Evolutionary conservation across 2,113 vertebrate species (phyloP).

Genomic region (Neodon shergylaensis): DNA sequence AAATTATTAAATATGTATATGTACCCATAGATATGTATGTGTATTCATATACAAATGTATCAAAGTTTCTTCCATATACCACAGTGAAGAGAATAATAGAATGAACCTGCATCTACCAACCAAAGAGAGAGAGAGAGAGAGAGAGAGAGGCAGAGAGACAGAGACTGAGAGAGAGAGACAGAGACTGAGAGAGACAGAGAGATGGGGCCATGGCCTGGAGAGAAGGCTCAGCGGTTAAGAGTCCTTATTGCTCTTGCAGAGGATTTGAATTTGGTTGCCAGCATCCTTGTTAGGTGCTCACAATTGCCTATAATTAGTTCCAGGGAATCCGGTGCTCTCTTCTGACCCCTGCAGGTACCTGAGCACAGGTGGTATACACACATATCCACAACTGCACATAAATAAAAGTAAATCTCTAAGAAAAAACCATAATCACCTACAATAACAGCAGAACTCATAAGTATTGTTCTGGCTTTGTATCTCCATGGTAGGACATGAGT

Average conservation of each 20-base stretch:
- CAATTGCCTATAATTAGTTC: not conserved
- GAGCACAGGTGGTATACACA: not conserved
- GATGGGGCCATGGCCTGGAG: not conserved
- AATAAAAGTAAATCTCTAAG: not conserved
- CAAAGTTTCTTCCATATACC: not conserved
- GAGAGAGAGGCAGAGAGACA: too few relatives aligned
- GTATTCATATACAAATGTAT: not conserved
- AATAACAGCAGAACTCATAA: not conserved
- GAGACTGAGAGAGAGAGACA: too few relatives aligned
- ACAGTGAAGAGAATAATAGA: not conserved
- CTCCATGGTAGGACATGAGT: not conserved
- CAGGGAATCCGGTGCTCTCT: not conserved
- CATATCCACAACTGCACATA: not conserved
- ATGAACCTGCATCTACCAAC: not conserved
- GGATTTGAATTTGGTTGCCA: not conserved
- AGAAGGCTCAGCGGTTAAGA: not conserved
- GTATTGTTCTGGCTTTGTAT: not conserved
- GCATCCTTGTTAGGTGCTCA: not conserved
- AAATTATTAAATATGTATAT: not conserved
- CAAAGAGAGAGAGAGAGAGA: not conserved
- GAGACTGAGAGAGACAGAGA: too few relatives aligned
- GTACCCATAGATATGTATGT: not conserved
- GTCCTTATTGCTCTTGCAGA: not conserved
- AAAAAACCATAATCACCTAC: not conserved
- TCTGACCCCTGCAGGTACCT: not conserved